Evolutionary conservation across 2,113 vertebrate species (phyloP), one percentile per base, ranked within the genome.

Genomic region (Pao palembangensis): DNA sequence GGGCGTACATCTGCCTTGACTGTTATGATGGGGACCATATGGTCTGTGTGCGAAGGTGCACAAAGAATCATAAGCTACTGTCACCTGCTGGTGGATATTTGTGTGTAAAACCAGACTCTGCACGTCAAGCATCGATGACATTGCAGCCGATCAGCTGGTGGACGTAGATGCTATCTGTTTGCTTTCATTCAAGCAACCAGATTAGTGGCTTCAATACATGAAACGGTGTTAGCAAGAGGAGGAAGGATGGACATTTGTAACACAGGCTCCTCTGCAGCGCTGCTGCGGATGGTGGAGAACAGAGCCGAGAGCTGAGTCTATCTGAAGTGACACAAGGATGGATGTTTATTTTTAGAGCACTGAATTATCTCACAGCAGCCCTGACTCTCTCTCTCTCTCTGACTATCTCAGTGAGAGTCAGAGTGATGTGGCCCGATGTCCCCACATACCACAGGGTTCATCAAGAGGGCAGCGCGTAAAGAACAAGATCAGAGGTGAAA

Each of bases 281-380:
- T 63, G 54, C 62, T 53, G 64, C 61, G 66, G 65, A 68, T 63
- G 68, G 63, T 54, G 58, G 17, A 55, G 62, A 60, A 58, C 19
- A 61, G 73, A 63, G 70, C 56, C 78, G 61, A 55, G 11, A 57
- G 17, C 38, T 58, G 71, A 82, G 58, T 81, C 58, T 79, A 89
- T 88, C 83, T 83, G 80, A 88, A 84, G 86, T 89, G 88, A 88
- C 86, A 88, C 71, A 68, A 3, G 69, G 83, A 69, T 82, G 69
- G 80, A 73, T 83, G 83, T 87, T 87, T 89, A 87, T 89, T 89
- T 87, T 88, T 88, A 88, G 81, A 80, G 57, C 21, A n/a, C 48
- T 64, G 61, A 83, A 86, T 86, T 85, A 86, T 89, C 83, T 88
- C 79, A 84, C 76, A 80, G 58, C 69, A 61, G 75, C 66, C 53